These are phyloP conservation scores for Elegia similella DNA, from an alignment of 2,888 invertebrate genomes.

Conservation along the genomic window DNA sequence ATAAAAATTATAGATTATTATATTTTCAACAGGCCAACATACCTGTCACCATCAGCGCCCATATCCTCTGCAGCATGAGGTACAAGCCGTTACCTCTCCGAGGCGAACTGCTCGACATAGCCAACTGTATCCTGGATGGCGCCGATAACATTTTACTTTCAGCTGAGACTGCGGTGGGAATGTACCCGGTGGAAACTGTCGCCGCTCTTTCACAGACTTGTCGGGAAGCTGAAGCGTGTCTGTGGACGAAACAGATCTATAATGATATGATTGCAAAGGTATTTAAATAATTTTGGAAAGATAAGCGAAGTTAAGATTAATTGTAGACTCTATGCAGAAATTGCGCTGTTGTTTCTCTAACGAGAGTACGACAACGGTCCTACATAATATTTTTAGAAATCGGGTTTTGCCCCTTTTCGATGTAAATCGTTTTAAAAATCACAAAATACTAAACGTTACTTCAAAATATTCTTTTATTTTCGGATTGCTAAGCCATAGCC, in stretches of 20 bases:
- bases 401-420: too few species aligned
- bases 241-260: conserved; percentile 78
- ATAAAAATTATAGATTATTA: too few species aligned
- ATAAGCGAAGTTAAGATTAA: too few species aligned
- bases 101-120: conserved; percentile 86
- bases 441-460: too few species aligned
- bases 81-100: conserved; percentile 59
- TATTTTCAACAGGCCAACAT: conserved; percentile 49
- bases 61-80: conserved; percentile 62
- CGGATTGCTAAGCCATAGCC: too few species aligned
- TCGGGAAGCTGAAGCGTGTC: conserved; percentile 86
- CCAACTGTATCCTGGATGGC: conserved; percentile 88
- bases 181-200: conserved; percentile 79
- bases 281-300: too few species aligned
- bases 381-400: too few species aligned
- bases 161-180: conserved; percentile 86
- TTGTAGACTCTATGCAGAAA: too few species aligned
- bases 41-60: conserved; percentile 56
- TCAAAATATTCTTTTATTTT: too few species aligned
- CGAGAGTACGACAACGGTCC: too few species aligned
- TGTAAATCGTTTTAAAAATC: too few species aligned
- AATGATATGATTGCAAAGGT: conserved; percentile 66
- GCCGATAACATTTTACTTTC: conserved; percentile 86
- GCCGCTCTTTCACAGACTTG: conserved; percentile 72
- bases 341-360: too few species aligned